phyloP scores from a whole-genome alignment of 2,113 vertebrate genomes.

The Procavia capensis region DNA sequence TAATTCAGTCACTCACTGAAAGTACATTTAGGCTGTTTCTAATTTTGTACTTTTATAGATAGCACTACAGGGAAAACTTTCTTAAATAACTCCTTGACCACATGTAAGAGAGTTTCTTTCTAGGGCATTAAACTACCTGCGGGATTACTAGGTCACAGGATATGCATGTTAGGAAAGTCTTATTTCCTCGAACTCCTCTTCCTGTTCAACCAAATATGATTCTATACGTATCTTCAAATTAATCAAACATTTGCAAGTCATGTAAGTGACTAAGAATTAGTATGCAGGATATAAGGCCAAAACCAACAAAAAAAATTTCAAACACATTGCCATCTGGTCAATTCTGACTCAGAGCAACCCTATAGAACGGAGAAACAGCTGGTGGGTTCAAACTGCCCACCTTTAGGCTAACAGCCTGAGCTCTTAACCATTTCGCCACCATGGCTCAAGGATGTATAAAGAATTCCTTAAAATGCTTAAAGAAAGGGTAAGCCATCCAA shows the following conservation, averaged over 20 bases:
- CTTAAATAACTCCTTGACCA: not conserved
- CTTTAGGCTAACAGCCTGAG: no score
- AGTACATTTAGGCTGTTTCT: not conserved
- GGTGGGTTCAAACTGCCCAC: no score
- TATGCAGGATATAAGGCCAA: not conserved
- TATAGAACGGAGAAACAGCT: no score
- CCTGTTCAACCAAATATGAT: no score
- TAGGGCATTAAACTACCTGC: not conserved
- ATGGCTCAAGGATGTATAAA: not conserved
- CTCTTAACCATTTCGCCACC: no score
- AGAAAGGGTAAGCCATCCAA: not conserved
- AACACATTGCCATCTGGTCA: no score
- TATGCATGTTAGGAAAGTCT: no score
- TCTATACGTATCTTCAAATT: not conserved
- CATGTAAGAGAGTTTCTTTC: not conserved
- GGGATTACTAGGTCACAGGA: not conserved
- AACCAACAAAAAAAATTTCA: no score
- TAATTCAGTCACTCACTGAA: slow-evolving; percentile 2
- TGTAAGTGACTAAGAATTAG: not conserved
- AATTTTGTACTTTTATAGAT: slow-evolving; percentile 46
- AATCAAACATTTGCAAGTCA: not conserved
- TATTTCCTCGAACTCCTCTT: no score
- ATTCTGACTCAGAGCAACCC: no score
- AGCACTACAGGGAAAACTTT: not conserved
- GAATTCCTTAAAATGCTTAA: not conserved